A percentile compares a stretch with the other conserved stretches of the same genome.
These are phyloP conservation scores for Notoglanidium macrostoma DNA, from an alignment of 2,797 vertebrate genomes.

Conservation along the genomic window DNA sequence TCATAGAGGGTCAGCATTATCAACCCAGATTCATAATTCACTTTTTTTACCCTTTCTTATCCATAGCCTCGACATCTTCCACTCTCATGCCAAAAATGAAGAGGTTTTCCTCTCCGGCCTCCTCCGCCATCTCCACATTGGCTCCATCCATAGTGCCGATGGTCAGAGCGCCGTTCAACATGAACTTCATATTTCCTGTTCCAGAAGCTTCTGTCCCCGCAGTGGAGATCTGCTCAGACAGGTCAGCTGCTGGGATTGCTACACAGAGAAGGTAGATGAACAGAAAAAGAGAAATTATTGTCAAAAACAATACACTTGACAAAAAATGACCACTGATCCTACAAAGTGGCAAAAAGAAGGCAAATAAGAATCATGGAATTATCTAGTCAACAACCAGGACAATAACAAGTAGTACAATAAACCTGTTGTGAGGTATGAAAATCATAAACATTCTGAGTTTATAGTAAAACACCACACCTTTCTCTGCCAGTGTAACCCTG, in stretches of 20 bases:
- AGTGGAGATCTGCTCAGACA: slow-evolving; percentile 91
- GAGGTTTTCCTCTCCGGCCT: slow-evolving; percentile 86
- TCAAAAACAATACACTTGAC: not conserved
- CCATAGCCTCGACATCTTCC: slow-evolving; percentile 84
- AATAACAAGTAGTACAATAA: not conserved
- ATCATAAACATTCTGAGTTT: not conserved
- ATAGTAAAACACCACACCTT: slow-evolving; percentile 69
- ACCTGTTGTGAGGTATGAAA: not conserved
- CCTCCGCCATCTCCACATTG: slow-evolving; percentile 93
- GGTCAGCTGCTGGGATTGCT: slow-evolving; percentile 87
- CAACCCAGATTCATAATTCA: not conserved
- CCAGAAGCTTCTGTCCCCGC: slow-evolving; percentile 90
- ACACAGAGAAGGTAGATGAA: not conserved
- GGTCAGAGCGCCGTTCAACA: slow-evolving; percentile 90
- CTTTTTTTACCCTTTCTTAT: slow-evolving; percentile 76
- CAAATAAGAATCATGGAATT: not conserved
- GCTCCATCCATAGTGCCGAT: slow-evolving; percentile 82
- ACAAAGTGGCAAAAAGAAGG: not conserved
- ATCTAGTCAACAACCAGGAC: not conserved
- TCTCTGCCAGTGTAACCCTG: slow-evolving; percentile 87
- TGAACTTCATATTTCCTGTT: slow-evolving; percentile 95
- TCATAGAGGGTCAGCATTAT: not conserved
- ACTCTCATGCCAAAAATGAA: slow-evolving; percentile 94
- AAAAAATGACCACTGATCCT: not conserved
- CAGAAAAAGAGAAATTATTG: not conserved